Base-by-base conservation (phyloP, 2,888 invertebrate species). In the Microplitis deprimator region DNA sequence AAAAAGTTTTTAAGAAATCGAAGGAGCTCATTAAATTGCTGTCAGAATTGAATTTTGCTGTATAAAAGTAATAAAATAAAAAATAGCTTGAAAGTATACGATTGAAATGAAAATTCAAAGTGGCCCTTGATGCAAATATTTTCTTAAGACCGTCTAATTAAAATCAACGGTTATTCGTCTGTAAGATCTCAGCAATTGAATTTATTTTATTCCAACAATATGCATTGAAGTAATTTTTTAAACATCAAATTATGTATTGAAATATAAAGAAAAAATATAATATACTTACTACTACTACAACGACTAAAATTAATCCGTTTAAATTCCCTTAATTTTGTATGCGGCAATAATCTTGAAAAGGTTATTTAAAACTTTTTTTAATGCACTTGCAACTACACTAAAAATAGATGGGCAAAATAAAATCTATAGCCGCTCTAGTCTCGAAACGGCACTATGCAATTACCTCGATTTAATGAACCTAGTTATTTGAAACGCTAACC, bases 381-480 rank as follows among this genome's bases (percentile, higher is more conserved):
- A 29, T 29, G 3, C 29, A 29, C 29, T 8, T 13, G 13, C 13
- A 13, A 50, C 2, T 3, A 50, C 50, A 50, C 4, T 50, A 50
- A 50, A 50, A 50, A 50, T 50, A 50, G 50, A 50, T 50, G 50
- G 50, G 13, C 3, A 50, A 50, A 13, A 50, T 50, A 50, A 50
- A 50, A 50, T 50, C 50, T 5, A 50, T 50, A 50, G 50, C 13
- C 13, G 3, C 13, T 50, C 5, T 13, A 50, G 13, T 13, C 13
- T 50, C 50, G 13, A 50, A 50, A 3, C 50, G 50, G 13, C 50
- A 50, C 50, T 50, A 13, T 60, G 71, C 39, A 62, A 72, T 72
- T 72, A 72, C 60, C 39, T 20, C 17, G 39, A 62, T 62, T 72
- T 72, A 13, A 72, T 72, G 40, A 40, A 72, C 17, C 40, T 6